Evolutionary conservation across 2,113 vertebrate species (phyloP), one percentile per base, ranked within the genome.

Genomic region (Tiliqua scincoides): DNA sequence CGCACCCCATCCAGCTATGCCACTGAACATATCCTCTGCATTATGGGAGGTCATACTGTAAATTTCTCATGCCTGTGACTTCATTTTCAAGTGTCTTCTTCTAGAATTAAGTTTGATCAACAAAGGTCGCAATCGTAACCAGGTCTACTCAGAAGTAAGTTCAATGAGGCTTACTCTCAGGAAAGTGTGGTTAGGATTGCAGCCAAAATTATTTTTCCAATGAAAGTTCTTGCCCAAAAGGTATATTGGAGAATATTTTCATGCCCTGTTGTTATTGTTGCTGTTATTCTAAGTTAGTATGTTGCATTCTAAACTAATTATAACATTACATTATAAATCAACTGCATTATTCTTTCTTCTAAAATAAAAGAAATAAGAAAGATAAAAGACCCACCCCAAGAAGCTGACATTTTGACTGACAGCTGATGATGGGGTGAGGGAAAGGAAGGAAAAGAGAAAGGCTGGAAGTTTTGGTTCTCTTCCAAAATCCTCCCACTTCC

Each of bases 211-310:
- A 30, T 80, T 84, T 75, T 82, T 72, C 75, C 82, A 62, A 30
- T 65, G 87, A 88, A 57, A 89, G 84, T 88, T 73, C 89, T 35
- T 90, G 85, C 23, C n/a, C 4, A 5, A 79, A 62, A 62, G 11
- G 10, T 37, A 61, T 61, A 37, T 35, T 25, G 14, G 61, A 43
- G 35, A 63, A 43, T 63, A 35, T 18, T 20, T 48, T 48, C 43
- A 48, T 48, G 43, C 43, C 43, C 8, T 48, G 4, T 8, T 4
- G 43, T 48, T 48, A 48, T 48, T 48, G 43, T 48, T 48, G 43
- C 43, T 48, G 43, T 48, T 48, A 48, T 48, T 48, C 43, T 48
- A 48, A 48, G 8, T 48, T 48, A 48, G 4, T 48, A 48, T 48
- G 43, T 48, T 48, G 43, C 43, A 48, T 48, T n/a, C n/a, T n/a